Percentiles rank a stretch among this genome's conserved stretches.
Evolutionary conservation across 2,113 vertebrate genomes (phyloP).

Genomic region (Boulengeromyrus knoepffleri): DNA sequence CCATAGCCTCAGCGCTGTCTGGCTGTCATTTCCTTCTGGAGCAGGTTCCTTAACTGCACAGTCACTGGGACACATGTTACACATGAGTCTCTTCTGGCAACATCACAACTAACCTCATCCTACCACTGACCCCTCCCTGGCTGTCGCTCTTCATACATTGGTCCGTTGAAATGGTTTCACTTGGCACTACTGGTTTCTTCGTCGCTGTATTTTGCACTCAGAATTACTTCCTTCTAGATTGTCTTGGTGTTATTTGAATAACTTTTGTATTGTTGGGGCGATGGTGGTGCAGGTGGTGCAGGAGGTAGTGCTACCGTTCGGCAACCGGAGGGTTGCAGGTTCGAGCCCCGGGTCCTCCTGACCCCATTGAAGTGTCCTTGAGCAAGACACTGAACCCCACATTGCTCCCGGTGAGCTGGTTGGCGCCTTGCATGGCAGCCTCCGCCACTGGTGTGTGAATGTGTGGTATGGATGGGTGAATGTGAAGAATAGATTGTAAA

Average conservation of each 20-base stretch:
- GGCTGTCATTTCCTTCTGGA: constrained; percentile 34
- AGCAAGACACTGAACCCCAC: no score
- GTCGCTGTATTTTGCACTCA: background rate
- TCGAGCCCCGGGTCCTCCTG: no score
- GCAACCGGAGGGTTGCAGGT: no score
- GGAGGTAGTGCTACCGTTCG: no score
- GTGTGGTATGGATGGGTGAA: no score
- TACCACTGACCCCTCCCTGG: background rate
- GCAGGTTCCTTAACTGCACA: constrained; percentile 33
- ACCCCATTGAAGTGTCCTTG: no score
- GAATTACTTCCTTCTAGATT: background rate
- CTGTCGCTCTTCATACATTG: background rate
- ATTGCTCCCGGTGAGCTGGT: no score
- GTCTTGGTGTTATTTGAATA: background rate
- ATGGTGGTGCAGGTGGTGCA: no score
- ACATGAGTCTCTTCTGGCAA: background rate
- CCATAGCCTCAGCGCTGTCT: constrained; percentile 35
- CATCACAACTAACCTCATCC: background rate
- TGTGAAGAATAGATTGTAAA: no score
- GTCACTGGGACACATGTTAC: constrained; percentile 27
- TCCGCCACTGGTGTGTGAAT: no score
- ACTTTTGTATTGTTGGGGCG: background rate
- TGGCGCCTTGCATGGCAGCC: no score
- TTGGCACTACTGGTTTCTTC: background rate
- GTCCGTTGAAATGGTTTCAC: background rate